Conservation (phyloP, 1,140 invertebrate species). For the Atopsyche davidsoni region DNA sequence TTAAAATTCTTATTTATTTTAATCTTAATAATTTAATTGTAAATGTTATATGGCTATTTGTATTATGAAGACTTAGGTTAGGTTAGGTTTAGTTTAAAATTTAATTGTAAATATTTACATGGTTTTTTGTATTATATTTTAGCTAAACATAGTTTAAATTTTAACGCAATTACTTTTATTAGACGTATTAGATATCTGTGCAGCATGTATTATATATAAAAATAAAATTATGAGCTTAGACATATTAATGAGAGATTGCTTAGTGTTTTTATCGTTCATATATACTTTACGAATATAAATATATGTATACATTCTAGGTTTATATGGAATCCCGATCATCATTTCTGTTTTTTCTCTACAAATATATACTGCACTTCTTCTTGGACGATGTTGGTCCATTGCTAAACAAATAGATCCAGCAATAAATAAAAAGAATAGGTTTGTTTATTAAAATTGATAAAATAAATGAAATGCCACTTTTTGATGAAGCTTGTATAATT, state of each 20-base stretch:
- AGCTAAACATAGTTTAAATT: slow-evolving; percentile 11
- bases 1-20: slow-evolving; percentile 12
- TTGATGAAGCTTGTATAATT: neutral
- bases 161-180: neutral
- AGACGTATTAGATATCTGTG: too few relatives aligned
- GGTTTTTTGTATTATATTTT: slow-evolving; percentile 8
- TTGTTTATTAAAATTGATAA: slow-evolving; percentile 7
- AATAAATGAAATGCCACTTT: slow-evolving; percentile 7
- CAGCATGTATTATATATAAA: too few relatives aligned
- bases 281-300: neutral
- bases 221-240: neutral
- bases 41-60: slow-evolving; percentile 4
- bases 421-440: slow-evolving; percentile 62
- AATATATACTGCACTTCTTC: slow-evolving; percentile 67
- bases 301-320: slow-evolving; percentile 47
- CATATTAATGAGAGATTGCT: neutral
- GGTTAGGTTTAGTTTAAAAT: too few relatives aligned
- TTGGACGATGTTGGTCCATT: slow-evolving; percentile 69
- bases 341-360: slow-evolving; percentile 60
- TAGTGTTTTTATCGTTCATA: neutral
- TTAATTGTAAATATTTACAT: too few relatives aligned
- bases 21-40: slow-evolving; percentile 1
- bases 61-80: too few relatives aligned
- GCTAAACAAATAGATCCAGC: slow-evolving; percentile 60
- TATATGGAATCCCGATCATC: slow-evolving; percentile 63